phyloP scores from a whole-genome alignment of 1,140 invertebrate species.

The Drosophila oshimai region DNA sequence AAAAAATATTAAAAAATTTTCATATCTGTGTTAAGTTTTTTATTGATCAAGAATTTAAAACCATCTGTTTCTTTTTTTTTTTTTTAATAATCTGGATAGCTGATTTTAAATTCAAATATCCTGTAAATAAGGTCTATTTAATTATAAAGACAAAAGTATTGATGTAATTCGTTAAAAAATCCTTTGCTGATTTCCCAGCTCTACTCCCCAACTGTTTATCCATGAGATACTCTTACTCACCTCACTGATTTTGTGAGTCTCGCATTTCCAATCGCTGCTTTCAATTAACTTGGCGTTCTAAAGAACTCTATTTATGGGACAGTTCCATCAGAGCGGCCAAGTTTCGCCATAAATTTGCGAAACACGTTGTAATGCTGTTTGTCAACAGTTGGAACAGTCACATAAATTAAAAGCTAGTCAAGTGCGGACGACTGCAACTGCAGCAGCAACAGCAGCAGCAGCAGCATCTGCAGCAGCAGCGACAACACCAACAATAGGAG shows the following conservation, averaged over 20 bases:
- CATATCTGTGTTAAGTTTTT: too few species aligned
- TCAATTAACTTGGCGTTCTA: constrained; percentile 42
- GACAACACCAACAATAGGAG: constrained; percentile 32
- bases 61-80: too few species aligned
- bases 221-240: neutral
- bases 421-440: constrained; percentile 65
- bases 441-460: constrained; percentile 14
- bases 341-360: constrained; percentile 73
- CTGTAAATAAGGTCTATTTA: too few species aligned
- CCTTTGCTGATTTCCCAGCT: too few species aligned
- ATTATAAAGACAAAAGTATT: too few species aligned
- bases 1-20: too few species aligned
- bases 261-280: constrained; percentile 32
- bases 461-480: constrained; percentile 17
- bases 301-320: constrained; percentile 69
- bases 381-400: constrained; percentile 77
- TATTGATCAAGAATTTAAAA: too few species aligned
- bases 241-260: neutral
- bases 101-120: too few species aligned
- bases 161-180: too few species aligned
- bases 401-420: constrained; percentile 79
- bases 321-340: constrained; percentile 61
- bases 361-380: constrained; percentile 78
- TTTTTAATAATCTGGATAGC: too few species aligned
- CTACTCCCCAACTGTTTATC: neutral